Conservation (phyloP, 2,888 invertebrate genomes). For the Ophion slaviceki region DNA sequence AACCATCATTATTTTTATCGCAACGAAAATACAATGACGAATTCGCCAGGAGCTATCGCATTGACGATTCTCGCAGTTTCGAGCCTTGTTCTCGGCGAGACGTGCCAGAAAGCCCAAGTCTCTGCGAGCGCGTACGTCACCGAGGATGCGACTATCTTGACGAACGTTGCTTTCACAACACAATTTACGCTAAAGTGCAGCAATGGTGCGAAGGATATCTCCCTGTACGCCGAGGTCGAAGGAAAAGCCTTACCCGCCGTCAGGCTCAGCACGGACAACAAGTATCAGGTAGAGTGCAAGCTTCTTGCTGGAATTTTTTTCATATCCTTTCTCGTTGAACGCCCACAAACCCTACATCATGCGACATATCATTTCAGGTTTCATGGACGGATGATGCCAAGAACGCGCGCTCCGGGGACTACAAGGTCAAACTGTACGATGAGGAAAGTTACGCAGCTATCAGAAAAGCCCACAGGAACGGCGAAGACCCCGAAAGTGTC, state of each 20-base stretch:
- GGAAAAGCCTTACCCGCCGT: conserved; percentile 94
- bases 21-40: neutral
- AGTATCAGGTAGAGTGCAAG: conserved; percentile 90
- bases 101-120: conserved; percentile 88
- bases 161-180: conserved; percentile 95
- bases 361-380: conserved; percentile 85
- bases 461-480: conserved; percentile 91
- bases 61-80: neutral
- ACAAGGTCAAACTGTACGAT: conserved; percentile 92
- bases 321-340: neutral
- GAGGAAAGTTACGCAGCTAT: conserved; percentile 96
- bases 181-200: conserved; percentile 95
- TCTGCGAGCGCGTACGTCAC: conserved; percentile 94
- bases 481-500: conserved; percentile 88
- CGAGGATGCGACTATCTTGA: conserved; percentile 95
- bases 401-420: conserved; percentile 92
- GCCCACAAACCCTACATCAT: neutral
- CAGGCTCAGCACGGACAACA: conserved; percentile 89
- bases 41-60: neutral
- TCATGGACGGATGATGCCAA: conserved; percentile 97
- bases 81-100: conserved; percentile 76
- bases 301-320: neutral
- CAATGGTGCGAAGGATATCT: conserved; percentile 87
- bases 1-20: too few species aligned
- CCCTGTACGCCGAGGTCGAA: conserved; percentile 95